phyloP scores from a whole-genome alignment of 1,140 invertebrate species.

The Aculops lycopersici region DNA sequence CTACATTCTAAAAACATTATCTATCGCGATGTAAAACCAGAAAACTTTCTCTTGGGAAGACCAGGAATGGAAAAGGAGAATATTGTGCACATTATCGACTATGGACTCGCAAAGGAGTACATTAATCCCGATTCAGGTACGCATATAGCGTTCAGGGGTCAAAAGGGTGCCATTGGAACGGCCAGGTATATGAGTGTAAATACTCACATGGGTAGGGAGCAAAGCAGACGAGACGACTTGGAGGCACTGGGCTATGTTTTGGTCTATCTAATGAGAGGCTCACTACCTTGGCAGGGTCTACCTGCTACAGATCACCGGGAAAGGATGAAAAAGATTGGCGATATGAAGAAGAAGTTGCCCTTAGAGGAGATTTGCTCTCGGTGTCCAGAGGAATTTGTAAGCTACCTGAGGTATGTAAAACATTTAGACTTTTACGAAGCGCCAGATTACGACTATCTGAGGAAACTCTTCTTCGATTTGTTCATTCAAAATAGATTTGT shows the following conservation, averaged over 20 bases:
- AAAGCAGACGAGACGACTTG: constrained; percentile 91
- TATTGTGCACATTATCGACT: constrained; percentile 20
- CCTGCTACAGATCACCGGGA: constrained; percentile 96
- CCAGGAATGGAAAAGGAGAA: constrained; percentile 17
- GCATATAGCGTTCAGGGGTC: constrained; percentile 26
- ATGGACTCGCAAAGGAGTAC: constrained; percentile 27
- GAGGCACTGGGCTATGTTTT: constrained; percentile 99
- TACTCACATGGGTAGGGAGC: constrained; percentile 27
- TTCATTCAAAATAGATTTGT: constrained; percentile 18
- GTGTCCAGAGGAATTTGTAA: constrained; percentile 52
- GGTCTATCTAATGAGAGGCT: constrained; percentile 97
- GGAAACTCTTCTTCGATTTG: constrained; percentile 19
- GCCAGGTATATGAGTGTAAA: constrained; percentile 15
- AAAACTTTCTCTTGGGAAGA: constrained; percentile 8
- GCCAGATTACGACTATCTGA: constrained; percentile 24
- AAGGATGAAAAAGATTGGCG: constrained; percentile 95
- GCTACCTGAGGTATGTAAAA: constrained; percentile 38
- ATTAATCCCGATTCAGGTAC: constrained; percentile 23
- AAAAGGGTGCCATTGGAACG: constrained; percentile 26
- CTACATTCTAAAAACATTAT: constrained; percentile 8
- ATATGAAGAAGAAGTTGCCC: constrained; percentile 84
- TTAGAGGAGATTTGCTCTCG: constrained; percentile 88
- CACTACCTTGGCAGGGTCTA: constrained; percentile 94
- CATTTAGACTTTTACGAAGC: constrained; percentile 25
- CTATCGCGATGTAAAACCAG: constrained; percentile 10